These are phyloP conservation scores for Aurelia aurita DNA, from an alignment of 30 jellyfish, hydroid and myxozoan species.

Conservation along the genomic window DNA sequence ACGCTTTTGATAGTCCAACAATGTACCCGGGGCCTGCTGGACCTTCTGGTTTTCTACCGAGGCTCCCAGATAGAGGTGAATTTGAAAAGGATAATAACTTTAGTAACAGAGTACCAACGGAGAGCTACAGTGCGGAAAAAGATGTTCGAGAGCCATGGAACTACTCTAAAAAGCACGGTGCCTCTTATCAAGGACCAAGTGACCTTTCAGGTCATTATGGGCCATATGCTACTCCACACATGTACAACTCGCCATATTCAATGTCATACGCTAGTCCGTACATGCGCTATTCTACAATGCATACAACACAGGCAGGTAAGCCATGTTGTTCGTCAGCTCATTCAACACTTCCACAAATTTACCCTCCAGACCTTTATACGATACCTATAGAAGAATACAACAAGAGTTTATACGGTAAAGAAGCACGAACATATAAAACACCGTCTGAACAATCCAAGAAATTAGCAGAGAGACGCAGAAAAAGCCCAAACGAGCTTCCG, in stretches of 20 bases:
- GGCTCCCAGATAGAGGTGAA: constrained; percentile 34
- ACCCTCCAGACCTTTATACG: constrained; percentile 54
- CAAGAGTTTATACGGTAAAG: constrained; percentile 46
- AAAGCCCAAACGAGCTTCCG: not conserved
- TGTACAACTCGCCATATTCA: constrained; percentile 46
- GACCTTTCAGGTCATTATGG: constrained; percentile 38
- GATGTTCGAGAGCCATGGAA: constrained; percentile 40
- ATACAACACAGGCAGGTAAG: constrained; percentile 43
- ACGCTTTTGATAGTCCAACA: constrained; percentile 21
- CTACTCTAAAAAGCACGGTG: constrained; percentile 7
- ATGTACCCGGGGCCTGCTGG: constrained; percentile 22
- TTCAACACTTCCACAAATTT: constrained; percentile 44
- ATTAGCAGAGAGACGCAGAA: not conserved
- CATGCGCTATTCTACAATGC: constrained; percentile 35
- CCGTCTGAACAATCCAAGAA: constrained; percentile 18
- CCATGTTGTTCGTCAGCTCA: constrained; percentile 59
- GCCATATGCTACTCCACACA: constrained; percentile 22
- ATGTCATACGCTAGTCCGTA: constrained; percentile 51
- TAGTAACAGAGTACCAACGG: constrained; percentile 16
- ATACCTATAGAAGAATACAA: constrained; percentile 57
- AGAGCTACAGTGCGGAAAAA: constrained; percentile 3
- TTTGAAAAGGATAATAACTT: constrained; percentile 5
- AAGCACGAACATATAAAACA: constrained; percentile 14
- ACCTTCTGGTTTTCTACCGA: constrained; percentile 34
- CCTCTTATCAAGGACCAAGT: constrained; percentile 24